These are phyloP conservation scores for Callorhinus ursinus DNA, from an alignment of 2,113 vertebrate genomes.

Conservation along the genomic window DNA sequence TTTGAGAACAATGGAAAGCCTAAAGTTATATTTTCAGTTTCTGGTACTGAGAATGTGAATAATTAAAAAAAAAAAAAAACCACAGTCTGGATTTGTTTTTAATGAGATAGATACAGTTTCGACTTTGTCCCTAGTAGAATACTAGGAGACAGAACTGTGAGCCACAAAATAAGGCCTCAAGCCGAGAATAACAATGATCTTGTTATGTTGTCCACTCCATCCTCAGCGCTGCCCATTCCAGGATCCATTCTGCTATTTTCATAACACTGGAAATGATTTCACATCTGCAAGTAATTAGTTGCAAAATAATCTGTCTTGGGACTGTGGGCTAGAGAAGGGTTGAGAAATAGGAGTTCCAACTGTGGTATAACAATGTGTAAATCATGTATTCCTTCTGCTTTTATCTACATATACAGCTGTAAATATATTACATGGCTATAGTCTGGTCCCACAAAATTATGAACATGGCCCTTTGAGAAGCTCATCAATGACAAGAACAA, in stretches of 20 bases:
- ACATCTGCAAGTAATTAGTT: slow-evolving; percentile 81
- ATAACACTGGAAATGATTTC: slow-evolving; percentile 56
- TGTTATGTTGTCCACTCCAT: slow-evolving; percentile 49
- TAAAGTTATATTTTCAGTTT: slow-evolving; percentile 4
- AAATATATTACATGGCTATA: not conserved
- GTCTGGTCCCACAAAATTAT: not conserved
- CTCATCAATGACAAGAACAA: not conserved
- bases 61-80: slow-evolving; percentile 9
- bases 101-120: slow-evolving; percentile 54
- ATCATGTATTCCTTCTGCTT: slow-evolving; percentile 3
- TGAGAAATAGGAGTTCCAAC: slow-evolving; percentile 56
- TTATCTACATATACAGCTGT: not conserved
- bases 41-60: not conserved
- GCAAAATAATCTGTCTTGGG: slow-evolving; percentile 73
- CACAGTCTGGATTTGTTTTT: slow-evolving; percentile 36
- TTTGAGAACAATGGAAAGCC: slow-evolving; percentile 39
- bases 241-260: slow-evolving; percentile 63
- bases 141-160: not conserved
- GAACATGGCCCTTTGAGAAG: not conserved
- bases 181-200: slow-evolving; percentile 36
- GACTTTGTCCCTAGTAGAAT: not conserved
- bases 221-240: not conserved
- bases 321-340: slow-evolving; percentile 46
- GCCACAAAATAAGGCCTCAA: slow-evolving; percentile 10
- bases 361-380: slow-evolving; percentile 56